Conservation (phyloP, 2,113 vertebrate genomes). For the Ornithorhynchus anatinus region DNA sequence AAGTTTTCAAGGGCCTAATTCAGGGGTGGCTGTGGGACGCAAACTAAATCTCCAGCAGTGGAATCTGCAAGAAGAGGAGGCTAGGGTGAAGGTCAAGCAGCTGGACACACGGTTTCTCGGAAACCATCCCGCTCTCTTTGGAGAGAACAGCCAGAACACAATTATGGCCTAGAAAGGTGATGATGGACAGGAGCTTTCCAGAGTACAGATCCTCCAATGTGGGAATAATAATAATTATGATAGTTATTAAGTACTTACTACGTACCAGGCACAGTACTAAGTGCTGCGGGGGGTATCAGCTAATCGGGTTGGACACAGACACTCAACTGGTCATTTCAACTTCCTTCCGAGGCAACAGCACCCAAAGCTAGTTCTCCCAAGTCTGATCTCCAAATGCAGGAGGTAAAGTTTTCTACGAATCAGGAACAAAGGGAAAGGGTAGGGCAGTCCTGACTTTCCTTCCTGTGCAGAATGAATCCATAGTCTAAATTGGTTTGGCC, state of each 20-base stretch:
- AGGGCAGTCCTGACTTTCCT: background rate
- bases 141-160: background rate
- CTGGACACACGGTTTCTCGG: background rate
- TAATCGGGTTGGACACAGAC: background rate
- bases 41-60: background rate
- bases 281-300: no score
- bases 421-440: background rate
- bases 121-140: background rate
- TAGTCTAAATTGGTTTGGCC: background rate
- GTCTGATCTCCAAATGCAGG: background rate
- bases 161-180: background rate
- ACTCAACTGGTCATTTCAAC: background rate
- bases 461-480: accelerated
- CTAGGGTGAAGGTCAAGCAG: background rate
- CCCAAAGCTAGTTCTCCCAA: background rate
- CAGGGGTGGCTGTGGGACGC: background rate
- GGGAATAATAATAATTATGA: no score
- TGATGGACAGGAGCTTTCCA: background rate
- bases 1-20: background rate
- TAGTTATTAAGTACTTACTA: no score
- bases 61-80: background rate
- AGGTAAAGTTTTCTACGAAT: background rate
- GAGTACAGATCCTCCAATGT: background rate
- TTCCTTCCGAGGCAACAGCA: background rate
- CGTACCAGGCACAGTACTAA: no score